phyloP scores from a whole-genome alignment of 2,113 vertebrate species.

The Balaeniceps rex region DNA sequence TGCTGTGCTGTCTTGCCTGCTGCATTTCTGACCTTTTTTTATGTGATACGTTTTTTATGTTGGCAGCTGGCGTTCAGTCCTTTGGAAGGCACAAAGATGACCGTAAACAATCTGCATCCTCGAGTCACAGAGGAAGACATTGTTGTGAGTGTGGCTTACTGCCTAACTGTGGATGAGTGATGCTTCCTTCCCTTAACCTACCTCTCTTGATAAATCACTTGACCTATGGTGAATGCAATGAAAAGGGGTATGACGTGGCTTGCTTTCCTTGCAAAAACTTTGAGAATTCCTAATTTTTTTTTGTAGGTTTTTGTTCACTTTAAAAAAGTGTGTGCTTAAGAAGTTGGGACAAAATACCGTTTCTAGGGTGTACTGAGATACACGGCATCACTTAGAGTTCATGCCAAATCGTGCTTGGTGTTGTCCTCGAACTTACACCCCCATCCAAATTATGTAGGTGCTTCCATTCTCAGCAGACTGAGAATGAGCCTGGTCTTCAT shows the following conservation, averaged over 20 bases:
- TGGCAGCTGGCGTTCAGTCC: slow-evolving; percentile 88
- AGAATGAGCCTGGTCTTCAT: background rate
- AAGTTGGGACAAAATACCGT: background rate
- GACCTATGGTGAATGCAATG: background rate
- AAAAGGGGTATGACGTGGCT: background rate
- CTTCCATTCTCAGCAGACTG: background rate
- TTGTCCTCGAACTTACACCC: background rate
- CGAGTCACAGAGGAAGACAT: slow-evolving; percentile 98
- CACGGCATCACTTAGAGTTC: background rate
- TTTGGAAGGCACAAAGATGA: slow-evolving; percentile 98
- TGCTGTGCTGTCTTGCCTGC: background rate
- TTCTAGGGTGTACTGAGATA: background rate
- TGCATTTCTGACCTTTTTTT: background rate
- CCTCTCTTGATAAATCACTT: background rate
- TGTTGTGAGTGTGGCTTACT: slow-evolving; percentile 80
- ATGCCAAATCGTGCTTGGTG: background rate
- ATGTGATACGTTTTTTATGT: background rate
- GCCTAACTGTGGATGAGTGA: background rate
- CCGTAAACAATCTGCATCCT: slow-evolving; percentile 94
- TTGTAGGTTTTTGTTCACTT: background rate
- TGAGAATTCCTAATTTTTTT: background rate
- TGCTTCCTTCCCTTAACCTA: background rate
- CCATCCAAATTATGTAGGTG: background rate
- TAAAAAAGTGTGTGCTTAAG: background rate
- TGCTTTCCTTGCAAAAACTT: background rate